These are phyloP conservation scores for Antigone vipio DNA, from an alignment of 2,113 vertebrate genomes.

Conservation along the genomic window DNA sequence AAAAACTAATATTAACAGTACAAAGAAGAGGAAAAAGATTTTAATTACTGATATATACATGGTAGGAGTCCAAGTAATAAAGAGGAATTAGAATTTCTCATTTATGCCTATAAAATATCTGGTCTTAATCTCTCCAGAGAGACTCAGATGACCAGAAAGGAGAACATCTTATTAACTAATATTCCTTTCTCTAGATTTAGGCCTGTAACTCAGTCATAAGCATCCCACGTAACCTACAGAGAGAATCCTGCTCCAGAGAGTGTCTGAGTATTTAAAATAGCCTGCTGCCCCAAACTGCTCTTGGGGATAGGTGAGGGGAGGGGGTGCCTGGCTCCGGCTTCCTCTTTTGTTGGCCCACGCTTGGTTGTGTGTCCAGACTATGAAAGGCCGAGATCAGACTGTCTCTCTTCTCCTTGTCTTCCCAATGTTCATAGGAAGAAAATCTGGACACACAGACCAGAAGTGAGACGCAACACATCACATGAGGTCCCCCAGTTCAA, in stretches of 20 bases:
- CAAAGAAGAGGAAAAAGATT: neutral
- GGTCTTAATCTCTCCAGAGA: neutral
- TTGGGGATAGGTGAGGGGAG: fast-evolving
- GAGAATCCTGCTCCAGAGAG: neutral
- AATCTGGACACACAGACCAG: neutral
- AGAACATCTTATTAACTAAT: neutral
- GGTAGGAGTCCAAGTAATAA: slow-evolving; percentile 5
- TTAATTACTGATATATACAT: slow-evolving; percentile 20
- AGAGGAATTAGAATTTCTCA: neutral
- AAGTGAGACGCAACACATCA: neutral
- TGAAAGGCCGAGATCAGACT: neutral
- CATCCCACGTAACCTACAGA: neutral
- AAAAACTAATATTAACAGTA: neutral
- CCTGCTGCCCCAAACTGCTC: neutral
- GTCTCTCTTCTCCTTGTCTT: neutral
- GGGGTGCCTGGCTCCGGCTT: neutral
- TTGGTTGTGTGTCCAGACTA: neutral
- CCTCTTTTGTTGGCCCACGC: neutral
- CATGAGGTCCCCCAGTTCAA: neutral
- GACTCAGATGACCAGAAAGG: neutral
- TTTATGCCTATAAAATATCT: neutral
- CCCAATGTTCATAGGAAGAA: neutral
- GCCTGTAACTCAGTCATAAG: neutral
- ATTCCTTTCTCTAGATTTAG: neutral
- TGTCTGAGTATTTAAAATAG: neutral